phyloP scores from a whole-genome alignment of 2,888 invertebrate genomes.

The Mactromeris polynyma region DNA sequence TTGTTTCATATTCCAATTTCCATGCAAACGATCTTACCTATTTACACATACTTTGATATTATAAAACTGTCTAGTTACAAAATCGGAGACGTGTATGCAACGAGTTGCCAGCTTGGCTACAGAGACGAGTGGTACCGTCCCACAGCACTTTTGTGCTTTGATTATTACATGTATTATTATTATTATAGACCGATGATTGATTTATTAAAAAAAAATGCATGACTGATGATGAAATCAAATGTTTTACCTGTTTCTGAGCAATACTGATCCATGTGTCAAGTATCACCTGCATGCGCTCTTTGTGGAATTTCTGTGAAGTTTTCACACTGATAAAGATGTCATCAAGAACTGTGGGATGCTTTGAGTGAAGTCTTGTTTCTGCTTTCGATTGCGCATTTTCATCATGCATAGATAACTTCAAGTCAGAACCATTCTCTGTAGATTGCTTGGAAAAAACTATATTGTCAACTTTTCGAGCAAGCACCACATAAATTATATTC shows the following conservation, averaged over 20 bases:
- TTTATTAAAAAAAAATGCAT: too few species aligned
- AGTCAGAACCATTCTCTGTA: not conserved
- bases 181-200: too few species aligned
- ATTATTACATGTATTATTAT: too few species aligned
- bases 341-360: not conserved
- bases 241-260: constrained; percentile 94
- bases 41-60: too few species aligned
- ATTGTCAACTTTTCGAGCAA: not conserved
- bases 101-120: too few species aligned
- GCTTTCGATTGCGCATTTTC: not conserved
- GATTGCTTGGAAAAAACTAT: too few species aligned
- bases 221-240: not conserved
- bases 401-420: constrained; percentile 15
- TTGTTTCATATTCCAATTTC: too few species aligned
- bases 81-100: too few species aligned
- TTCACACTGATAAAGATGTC: constrained; percentile 98
- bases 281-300: constrained; percentile 94
- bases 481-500: not conserved
- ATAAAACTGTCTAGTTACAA: too few species aligned
- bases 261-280: constrained; percentile 98
- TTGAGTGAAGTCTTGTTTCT: not conserved
- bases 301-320: constrained; percentile 95
- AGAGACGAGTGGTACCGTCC: too few species aligned
- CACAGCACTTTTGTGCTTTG: too few species aligned
- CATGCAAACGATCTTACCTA: too few species aligned